Base-by-base conservation (phyloP, 2,113 vertebrate species). In the Podarcis cretensis region DNA sequence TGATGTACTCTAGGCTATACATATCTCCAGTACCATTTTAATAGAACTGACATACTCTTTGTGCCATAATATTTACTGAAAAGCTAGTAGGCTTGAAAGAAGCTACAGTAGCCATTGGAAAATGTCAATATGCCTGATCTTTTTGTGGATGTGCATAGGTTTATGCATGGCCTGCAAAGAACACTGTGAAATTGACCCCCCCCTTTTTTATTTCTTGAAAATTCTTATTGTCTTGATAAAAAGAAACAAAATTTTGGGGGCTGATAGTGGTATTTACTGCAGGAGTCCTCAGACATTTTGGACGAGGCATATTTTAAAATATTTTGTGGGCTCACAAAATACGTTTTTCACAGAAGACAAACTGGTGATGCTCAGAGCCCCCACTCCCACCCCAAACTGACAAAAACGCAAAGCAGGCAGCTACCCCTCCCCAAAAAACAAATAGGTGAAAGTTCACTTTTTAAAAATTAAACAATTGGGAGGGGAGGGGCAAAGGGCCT, bases 1-100 rank as follows among this genome's bases (percentile, higher is more conserved):
- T 95, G 85, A 96, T 96, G 93, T 93, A 96, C 94, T 89, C 93
- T 93, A 95, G 87, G 90, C 86, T 91, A 71, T 89, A 93, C 21
- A 68, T 87, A 18, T 14, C 66, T 79, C 68, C 4, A 57, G 12
- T 37, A 30, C 23, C 8, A 74, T 35, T 73, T 84, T 54, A 71
- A 83, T 16, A 71, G 73, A 43, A 32, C 20, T 48, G 37, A n/a
- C 21, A 27, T 83, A 23, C 59, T 20, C 21, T 37, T 40, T 40
- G 23, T n/a, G 12, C 73, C 32, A 32, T 21, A 68, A 4, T 30
- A 12, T 65, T 63, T 37, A 7, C 84, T 85, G 59, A 86, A 77
- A 43, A 37, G 4, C 35, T 81, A 10, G 12, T 27, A 68, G 32
- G 37, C 32, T 43, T 54, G 75, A 32, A 14, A 48, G 37, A 16